Conservation (phyloP, 2,888 invertebrate genomes). For the Molanna angustata region DNA sequence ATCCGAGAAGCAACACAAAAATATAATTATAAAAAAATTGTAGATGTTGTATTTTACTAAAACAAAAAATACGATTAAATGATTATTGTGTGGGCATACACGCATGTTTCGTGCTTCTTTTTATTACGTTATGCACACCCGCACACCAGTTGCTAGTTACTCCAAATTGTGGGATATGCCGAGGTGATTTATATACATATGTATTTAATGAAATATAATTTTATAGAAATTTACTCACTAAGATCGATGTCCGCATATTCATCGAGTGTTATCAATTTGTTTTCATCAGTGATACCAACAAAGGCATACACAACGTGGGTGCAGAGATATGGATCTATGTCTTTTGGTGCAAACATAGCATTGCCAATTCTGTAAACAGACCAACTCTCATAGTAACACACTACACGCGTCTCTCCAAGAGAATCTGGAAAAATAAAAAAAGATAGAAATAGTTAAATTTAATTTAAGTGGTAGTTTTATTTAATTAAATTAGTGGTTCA, state of each 20-base stretch:
- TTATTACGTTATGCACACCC: too few species aligned
- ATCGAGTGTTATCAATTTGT: background rate
- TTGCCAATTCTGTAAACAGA: background rate
- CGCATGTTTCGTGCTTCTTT: too few species aligned
- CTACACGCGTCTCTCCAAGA: background rate
- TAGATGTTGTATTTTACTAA: background rate
- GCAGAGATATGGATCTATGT: background rate
- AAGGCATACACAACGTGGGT: background rate
- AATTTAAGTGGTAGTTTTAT: too few species aligned
- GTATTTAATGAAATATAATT: background rate
- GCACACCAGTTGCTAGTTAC: too few species aligned
- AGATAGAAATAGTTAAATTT: background rate
- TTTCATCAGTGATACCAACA: background rate
- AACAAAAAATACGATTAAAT: background rate
- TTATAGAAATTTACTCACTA: background rate
- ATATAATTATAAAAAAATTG: too few species aligned
- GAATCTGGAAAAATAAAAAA: background rate
- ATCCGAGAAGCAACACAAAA: too few species aligned
- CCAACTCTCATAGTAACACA: constrained; percentile 1
- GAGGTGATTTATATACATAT: too few species aligned
- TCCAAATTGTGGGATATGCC: too few species aligned
- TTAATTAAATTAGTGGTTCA: too few species aligned
- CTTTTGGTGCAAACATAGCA: background rate
- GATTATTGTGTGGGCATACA: too few species aligned
- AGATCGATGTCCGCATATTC: background rate